Evolutionary conservation across 2,888 invertebrate species (phyloP), one percentile per base, ranked within the genome.

Genomic region (Lapara coniferarum): DNA sequence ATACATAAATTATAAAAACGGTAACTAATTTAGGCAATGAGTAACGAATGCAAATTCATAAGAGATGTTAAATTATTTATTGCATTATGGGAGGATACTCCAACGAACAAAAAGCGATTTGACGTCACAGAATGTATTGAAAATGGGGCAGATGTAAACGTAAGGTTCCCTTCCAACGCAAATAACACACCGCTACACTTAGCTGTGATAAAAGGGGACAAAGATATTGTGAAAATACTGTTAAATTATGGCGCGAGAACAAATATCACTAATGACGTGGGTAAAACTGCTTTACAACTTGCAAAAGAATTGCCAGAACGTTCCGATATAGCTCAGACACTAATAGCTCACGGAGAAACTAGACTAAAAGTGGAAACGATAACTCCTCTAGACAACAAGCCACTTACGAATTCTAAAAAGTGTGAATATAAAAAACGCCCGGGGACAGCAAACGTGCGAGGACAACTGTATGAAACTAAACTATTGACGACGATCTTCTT

Each of bases 401-500:
- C 13, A 51, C n/a, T 30, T 52, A 53, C n/a, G 1, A 30, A 16
- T 7, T 4, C 30, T n/a, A 52, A n/a, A 19, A 37, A 66, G n/a
- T 55, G 5, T 66, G 66, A 16, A 25, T 75, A 72, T 52, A 66
- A 72, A 30, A 77, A 75, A 58, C 74, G 73, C 13, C 0, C 16
- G 2, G 77, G 72, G 0, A 75, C 78, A 3, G 72, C 78, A 0
- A 75, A 74, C 0, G 74, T 78, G 13, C 67, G 72, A 2, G 78
- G 78, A n/a, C 78, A 78, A 7, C 67, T 78, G 0, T 78, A 75
- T n/a, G 77, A 78, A 55, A 77, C 73, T 0, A 78, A 78, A 59
- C 68, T 78, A 44, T 63, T 77, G 1, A 75, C 74, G n/a, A 67
- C 77, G 10, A 69, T 77, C 49, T 44, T 73, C 46, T 77, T 74